Percentiles rank a stretch among this genome's conserved stretches.
Conservation (phyloP, 2,113 vertebrate species). For the Prietella phreatophila region DNA sequence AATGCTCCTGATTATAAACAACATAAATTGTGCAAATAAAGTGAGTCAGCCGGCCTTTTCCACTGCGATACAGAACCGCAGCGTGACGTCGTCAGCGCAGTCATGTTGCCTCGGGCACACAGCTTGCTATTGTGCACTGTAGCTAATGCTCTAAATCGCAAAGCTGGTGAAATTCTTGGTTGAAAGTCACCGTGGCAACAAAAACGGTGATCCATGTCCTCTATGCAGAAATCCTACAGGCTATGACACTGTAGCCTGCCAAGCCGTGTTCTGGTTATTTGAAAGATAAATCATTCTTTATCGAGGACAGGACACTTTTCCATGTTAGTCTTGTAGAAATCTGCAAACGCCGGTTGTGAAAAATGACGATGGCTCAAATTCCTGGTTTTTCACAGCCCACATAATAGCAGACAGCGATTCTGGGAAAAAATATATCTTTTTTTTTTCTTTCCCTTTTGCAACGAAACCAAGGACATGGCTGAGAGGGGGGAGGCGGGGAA, state of each 20-base stretch:
- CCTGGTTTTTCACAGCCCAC: background rate
- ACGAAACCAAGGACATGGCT: conserved; percentile 18
- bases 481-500: background rate
- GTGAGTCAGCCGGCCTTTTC: background rate
- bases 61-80: conserved; percentile 8
- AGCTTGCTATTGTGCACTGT: conserved; percentile 32
- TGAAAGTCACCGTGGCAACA: conserved; percentile 41
- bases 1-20: background rate
- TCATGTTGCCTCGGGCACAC: conserved; percentile 5
- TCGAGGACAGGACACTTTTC: background rate
- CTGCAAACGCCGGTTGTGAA: background rate
- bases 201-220: conserved; percentile 33
- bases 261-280: background rate
- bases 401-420: background rate
- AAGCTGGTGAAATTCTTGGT: conserved; percentile 37
- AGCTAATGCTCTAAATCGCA: conserved; percentile 50
- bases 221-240: background rate
- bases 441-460: background rate
- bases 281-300: background rate
- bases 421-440: background rate
- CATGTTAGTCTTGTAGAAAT: background rate
- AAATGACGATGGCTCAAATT: conserved; percentile 18
- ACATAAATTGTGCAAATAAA: background rate
- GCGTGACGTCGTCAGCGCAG: conserved; percentile 42
- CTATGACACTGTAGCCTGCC: background rate